A percentile compares a stretch with the other conserved stretches of the same genome.
Conservation (phyloP, 2,113 vertebrate species). For the Nycticorax nycticorax region DNA sequence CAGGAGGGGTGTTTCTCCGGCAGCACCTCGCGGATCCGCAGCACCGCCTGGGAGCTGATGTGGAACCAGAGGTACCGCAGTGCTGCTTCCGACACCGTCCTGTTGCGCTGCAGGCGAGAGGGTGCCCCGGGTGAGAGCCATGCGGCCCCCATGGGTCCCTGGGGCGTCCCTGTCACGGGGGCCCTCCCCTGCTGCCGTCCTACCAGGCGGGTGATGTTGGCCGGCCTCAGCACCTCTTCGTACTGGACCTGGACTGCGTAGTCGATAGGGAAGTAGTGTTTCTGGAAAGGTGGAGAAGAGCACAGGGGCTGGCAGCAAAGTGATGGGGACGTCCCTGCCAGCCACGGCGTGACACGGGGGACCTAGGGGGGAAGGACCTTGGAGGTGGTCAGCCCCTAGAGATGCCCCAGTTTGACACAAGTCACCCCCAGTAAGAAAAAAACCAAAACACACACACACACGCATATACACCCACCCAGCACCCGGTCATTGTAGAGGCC, state of each 20-base stretch:
- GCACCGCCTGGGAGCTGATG: constrained; percentile 75
- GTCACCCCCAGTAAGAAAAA: neutral
- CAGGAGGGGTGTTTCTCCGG: constrained; percentile 82
- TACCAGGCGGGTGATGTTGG: constrained; percentile 75
- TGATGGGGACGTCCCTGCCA: neutral
- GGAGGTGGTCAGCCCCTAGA: fast-evolving
- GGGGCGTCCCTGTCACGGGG: fast-evolving
- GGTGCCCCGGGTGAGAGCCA: neutral
- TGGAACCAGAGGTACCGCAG: constrained; percentile 86
- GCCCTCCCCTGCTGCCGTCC: neutral
- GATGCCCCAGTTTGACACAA: neutral
- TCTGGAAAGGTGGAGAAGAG: constrained; percentile 34
- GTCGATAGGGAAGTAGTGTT: constrained; percentile 72
- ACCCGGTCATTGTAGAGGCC: neutral
- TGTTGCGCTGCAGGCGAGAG: constrained; percentile 60
- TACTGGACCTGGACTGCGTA: constrained; percentile 71
- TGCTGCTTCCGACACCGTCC: constrained; percentile 60
- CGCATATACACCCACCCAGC: neutral
- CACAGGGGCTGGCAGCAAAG: neutral
- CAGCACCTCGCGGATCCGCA: constrained; percentile 79
- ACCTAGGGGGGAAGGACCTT: neutral
- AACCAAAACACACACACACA: no score
- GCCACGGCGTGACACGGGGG: fast-evolving
- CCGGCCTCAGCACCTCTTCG: constrained; percentile 57
- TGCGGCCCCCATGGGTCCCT: fast-evolving